Conservation (phyloP, 2,888 invertebrate genomes). For the Protodeltote pygarga region DNA sequence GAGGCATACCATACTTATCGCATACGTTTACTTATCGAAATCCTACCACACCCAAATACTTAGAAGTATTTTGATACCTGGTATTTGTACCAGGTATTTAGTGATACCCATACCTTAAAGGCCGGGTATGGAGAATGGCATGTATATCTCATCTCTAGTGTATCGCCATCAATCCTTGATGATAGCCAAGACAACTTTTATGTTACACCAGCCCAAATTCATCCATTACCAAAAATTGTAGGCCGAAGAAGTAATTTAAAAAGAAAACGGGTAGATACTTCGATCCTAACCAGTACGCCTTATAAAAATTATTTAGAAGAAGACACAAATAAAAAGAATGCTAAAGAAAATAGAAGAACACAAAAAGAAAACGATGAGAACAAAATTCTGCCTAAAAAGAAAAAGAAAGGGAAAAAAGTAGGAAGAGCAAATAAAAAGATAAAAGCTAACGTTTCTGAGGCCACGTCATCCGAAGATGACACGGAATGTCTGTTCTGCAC, state of each 20-base stretch:
- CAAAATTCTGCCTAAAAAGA: conserved; percentile 3
- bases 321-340: conserved; percentile 12
- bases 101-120: too few relatives aligned
- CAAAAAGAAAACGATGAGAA: conserved; percentile 4
- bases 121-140: too few relatives aligned
- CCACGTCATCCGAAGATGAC: conserved; percentile 12
- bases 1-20: too few relatives aligned
- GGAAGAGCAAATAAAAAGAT: conserved; percentile 2
- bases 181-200: too few relatives aligned
- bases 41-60: too few relatives aligned
- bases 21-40: too few relatives aligned
- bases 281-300: conserved; percentile 20
- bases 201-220: conserved; percentile 7
- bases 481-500: conserved; percentile 22
- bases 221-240: conserved; percentile 16
- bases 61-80: too few relatives aligned
- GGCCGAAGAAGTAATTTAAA: conserved; percentile 11
- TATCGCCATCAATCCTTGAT: too few relatives aligned
- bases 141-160: too few relatives aligned
- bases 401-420: conserved; percentile 13
- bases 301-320: conserved; percentile 22
- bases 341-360: conserved; percentile 1
- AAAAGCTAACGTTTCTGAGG: too few relatives aligned
- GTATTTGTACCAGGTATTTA: too few relatives aligned
- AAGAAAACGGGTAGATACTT: conserved; percentile 11